Percentiles rank a stretch among this genome's conserved stretches.
These are phyloP conservation scores for Tiaroga cobitis DNA, from an alignment of 2,797 vertebrate genomes.

Conservation along the genomic window DNA sequence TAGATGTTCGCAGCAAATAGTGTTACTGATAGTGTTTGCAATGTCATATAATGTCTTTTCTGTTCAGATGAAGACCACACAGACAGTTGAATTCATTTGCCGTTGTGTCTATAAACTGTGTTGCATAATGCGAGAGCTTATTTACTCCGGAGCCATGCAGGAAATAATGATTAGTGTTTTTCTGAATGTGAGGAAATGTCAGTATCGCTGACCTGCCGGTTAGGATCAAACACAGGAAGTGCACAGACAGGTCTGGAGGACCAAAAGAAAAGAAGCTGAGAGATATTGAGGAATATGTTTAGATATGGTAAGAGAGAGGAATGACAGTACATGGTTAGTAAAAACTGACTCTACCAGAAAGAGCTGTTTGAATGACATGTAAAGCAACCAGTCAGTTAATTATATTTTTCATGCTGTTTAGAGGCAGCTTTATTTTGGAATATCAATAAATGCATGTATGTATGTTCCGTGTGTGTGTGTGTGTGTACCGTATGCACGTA, in stretches of 20 bases:
- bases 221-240: constrained; percentile 80
- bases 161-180: constrained; percentile 67
- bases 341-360: background rate
- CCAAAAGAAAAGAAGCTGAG: constrained; percentile 58
- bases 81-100: background rate
- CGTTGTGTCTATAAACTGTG: background rate
- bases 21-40: background rate
- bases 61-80: constrained; percentile 15
- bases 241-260: constrained; percentile 72
- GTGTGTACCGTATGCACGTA: too few species aligned
- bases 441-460: too few species aligned
- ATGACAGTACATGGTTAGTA: background rate
- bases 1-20: background rate
- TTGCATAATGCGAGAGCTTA: constrained; percentile 49
- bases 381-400: background rate
- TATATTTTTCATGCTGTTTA: background rate
- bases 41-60: background rate
- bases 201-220: constrained; percentile 71
- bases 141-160: constrained; percentile 65
- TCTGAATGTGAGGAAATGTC: constrained; percentile 74
- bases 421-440: background rate
- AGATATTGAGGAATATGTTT: background rate
- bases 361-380: too few species aligned
- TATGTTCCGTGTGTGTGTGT: too few species aligned
- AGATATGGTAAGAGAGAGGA: background rate